Base-by-base conservation (phyloP, 2,888 invertebrate species). In the Phorcus lineatus region DNA sequence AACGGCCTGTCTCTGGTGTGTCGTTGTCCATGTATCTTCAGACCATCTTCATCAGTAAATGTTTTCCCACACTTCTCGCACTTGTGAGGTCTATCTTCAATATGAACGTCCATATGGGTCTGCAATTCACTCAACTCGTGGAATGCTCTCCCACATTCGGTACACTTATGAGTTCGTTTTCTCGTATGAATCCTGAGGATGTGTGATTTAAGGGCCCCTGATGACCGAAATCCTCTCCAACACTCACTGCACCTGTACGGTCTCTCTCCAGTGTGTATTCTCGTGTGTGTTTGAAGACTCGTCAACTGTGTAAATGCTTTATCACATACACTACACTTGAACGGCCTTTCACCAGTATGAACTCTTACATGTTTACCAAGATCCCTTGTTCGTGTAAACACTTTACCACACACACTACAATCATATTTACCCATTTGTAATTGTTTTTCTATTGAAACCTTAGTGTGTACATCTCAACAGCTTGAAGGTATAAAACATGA, bases 251-350 rank as follows among this genome's bases (percentile, higher is more conserved):
- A 67, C n/a, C 36, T 67, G 67, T 67, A 67, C 7, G 67, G 67
- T 28, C 36, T 67, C 28, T 67, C 67, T 67, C 67, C 67, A 24
- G 67, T 67, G 28, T 67, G 67, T n/a, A 67, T 67, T n/a, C 67
- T 67, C 67, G 13, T 28, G 31, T 67, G 67, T 28, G 24, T 67
- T n/a, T 28, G 24, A 28, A 67, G 31, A 36, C 17, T 19, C 1
- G 13, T 67, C 19, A 36, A 28, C 22, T 67, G 31, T 31, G 31
- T 67, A 28, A 67, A 67, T 17, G n/a, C 17, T 67, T 9, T 28
- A 28, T 31, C 67, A 67, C 67, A 67, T 19, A 16, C 67, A 28
- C 11, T 28, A 67, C 67, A 67, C 67, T 67, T 6, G 31, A 31
- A 67, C 16, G 67, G 67, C 3, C n/a, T 24, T 28, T 67, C 67